Percentiles rank a stretch among this genome's conserved stretches.
Evolutionary conservation across 2,797 vertebrate genomes (phyloP).

Genomic region (Mus minutoides): DNA sequence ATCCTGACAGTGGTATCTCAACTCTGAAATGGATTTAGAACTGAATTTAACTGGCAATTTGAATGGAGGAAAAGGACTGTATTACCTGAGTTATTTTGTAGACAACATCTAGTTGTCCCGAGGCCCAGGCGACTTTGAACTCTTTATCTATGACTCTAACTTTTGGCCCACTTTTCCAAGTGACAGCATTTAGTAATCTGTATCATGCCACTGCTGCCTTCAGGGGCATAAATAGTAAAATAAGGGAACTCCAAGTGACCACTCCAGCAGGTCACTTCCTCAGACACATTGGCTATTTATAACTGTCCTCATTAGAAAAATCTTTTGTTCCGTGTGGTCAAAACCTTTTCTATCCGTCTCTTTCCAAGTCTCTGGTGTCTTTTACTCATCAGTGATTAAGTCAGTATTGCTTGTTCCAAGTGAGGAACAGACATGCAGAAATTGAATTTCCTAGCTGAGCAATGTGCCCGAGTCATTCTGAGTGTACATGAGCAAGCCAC

Average conservation of each 20-base stretch:
- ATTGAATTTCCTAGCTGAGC: conserved; percentile 21
- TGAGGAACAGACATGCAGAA: conserved; percentile 18
- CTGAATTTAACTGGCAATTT: not conserved
- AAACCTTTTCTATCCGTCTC: conserved; percentile 5
- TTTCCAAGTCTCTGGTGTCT: not conserved
- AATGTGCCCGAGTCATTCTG: not conserved
- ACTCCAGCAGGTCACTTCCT: not conserved
- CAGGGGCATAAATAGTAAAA: not conserved
- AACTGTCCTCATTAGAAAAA: not conserved
- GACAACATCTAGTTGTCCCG: not conserved
- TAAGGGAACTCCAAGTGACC: not conserved
- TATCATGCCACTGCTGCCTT: not conserved
- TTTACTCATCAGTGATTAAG: conserved; percentile 2
- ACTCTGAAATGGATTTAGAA: not conserved
- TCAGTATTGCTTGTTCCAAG: not conserved
- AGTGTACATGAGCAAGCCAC: not conserved
- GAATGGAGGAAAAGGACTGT: not conserved
- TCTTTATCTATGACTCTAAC: not conserved
- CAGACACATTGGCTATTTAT: not conserved
- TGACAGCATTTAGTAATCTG: not conserved
- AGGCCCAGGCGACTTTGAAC: not conserved
- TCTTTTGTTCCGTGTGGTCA: not conserved
- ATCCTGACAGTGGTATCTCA: not conserved
- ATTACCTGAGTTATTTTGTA: not conserved
- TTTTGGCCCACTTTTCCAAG: not conserved